Evolutionary conservation across 2,797 vertebrate genomes (phyloP), one percentile per base, ranked within the genome.

Genomic region (Poecile montanus): DNA sequence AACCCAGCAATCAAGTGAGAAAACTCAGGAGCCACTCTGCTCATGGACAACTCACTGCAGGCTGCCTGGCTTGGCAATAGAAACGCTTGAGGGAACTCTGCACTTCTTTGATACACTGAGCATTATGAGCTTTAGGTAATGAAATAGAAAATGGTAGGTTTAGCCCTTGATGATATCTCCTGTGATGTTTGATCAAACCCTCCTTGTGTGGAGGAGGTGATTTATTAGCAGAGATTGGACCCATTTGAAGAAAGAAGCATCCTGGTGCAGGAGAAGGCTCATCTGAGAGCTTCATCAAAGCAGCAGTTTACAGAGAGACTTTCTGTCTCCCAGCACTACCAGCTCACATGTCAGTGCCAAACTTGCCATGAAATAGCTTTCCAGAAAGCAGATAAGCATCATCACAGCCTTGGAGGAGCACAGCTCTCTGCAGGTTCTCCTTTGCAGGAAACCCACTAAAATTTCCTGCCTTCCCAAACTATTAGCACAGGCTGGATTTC

Each of bases 181-280:
- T 92, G 80, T 87, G 77, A 89, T 85, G 61, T 63, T 78, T 9
- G 9, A 44, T 92, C 90, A 93, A 94, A 71, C 66, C 15, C 40
- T 94, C 48, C 38, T 65, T 0, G 0, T 4, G 13, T 65, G 50
- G 47, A 83, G 76, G 81, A 90, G 66, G 66, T 51, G 93, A 89
- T 91, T 90, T 89, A 86, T 95, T 87, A 93, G 70, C 71, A 81
- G 62, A 82, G 50, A 45, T 34, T 45, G 51, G 66, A 51, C 11
- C 34, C 47, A 56, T 54, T 57, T 86, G 89, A 94, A 94, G 83
- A 42, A 53, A 25, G 60, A 71, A 71, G n/a, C 42, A 23, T 65
- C 44, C 71, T 60, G 65, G 29, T 56, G 53, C 81, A 75, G 60
- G 60, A 91, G 36, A 53, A 54, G 40, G n/a, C 32, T 81, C 57